phyloP scores from a whole-genome alignment of 2,888 invertebrate species.

The Ernsta delagoae region DNA sequence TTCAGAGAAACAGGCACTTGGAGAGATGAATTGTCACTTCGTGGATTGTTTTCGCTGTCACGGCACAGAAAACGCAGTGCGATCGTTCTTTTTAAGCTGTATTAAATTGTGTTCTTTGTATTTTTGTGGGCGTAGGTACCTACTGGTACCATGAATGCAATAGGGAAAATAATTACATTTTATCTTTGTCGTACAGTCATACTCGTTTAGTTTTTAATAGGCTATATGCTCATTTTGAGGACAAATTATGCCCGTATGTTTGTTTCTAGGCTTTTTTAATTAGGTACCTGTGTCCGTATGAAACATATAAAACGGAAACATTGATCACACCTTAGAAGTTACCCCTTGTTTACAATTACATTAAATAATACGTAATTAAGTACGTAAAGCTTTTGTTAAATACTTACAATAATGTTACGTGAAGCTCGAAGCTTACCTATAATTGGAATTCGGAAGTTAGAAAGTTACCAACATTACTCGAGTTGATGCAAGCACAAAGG shows the following conservation, averaged over 20 bases:
- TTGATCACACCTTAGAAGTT: neutral
- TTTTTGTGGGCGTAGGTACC: neutral
- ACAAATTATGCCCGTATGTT: too few relatives aligned
- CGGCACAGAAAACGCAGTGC: conserved; percentile 9
- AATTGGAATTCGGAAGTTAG: conserved; percentile 15
- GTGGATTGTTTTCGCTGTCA: conserved; percentile 59
- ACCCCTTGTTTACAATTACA: neutral
- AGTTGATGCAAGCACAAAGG: conserved; percentile 50
- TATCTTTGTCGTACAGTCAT: too few relatives aligned
- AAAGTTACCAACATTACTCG: conserved; percentile 44
- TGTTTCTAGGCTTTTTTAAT: too few relatives aligned
- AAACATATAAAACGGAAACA: too few relatives aligned
- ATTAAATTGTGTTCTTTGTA: conserved; percentile 11
- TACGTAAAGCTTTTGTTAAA: neutral
- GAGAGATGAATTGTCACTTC: conserved; percentile 76
- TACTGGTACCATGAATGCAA: neutral
- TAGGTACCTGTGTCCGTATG: too few relatives aligned
- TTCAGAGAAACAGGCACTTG: conserved; percentile 61
- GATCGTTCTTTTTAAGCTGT: conserved; percentile 18
- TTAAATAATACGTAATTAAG: neutral
- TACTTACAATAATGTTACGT: neutral
- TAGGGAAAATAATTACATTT: neutral
- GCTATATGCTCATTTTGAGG: too few relatives aligned
- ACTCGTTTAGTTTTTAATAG: too few relatives aligned
- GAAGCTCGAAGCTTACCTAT: conserved; percentile 20